Base-by-base conservation (phyloP, 2,888 invertebrate species). In the Rhamnusium bicolor region DNA sequence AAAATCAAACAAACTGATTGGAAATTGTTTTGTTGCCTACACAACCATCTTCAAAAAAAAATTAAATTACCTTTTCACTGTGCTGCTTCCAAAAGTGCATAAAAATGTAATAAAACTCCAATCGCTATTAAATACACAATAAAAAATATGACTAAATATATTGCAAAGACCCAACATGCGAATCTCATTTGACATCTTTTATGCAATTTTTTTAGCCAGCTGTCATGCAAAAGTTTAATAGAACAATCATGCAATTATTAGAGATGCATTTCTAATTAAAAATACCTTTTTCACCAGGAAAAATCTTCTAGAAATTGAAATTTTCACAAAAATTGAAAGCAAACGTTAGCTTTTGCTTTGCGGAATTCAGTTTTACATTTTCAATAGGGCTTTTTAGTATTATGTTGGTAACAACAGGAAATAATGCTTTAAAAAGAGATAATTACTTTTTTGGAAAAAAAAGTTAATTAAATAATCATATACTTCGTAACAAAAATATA, bases 1-100 rank as follows among this genome's bases (percentile, higher is more conserved):
- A 24, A 72, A 83, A 80, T 80, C 79, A 81, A 83, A 83, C 80
- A 82, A 82, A 82, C 80, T 80, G 80, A 80, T 80, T 77, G 74
- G 77, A 76, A 76, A 76, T 84, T 84, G 85, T 84, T 84, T 83
- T 79, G 83, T 84, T 84, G 73, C 82, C 81, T 80, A 72, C 79
- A 78, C 81, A 77, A 82, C 81, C 65, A 54, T 24, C 62, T 69
- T 62, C 54, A 21, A 32, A 56, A 29, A 53, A 46, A 53, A 40
- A n/a, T 19, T 12, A 72, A 40, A 27, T n/a, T 56, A 40, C 51
- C 24, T 51, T 51, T 69, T 58, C 56, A 58, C 47, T 61, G 14
- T 24, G 54, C 40, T 27, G 19, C 29, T 67, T 69, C 71, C 49
- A 76, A 27, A 24, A 72, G 27, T 14, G 70, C 12, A 54, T 75